phyloP scores from a whole-genome alignment of 2,888 invertebrate genomes.

The Junonia oenone region DNA sequence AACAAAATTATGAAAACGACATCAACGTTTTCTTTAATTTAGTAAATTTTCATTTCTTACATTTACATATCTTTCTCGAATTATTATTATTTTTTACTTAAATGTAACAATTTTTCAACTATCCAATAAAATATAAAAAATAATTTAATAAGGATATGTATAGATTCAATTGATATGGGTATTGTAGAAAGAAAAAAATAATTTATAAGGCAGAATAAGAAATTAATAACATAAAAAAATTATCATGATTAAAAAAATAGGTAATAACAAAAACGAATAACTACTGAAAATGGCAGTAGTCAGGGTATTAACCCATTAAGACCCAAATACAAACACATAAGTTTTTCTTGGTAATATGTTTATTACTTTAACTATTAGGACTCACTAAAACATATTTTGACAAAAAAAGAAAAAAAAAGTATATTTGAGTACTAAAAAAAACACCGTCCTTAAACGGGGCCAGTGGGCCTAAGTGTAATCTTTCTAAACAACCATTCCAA shows the following conservation, averaged over 20 bases:
- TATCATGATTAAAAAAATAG: not conserved
- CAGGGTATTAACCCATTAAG: conserved; percentile 16
- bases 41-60: not conserved
- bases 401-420: too few relatives aligned
- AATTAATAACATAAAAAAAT: too few relatives aligned
- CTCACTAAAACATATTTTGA: too few relatives aligned
- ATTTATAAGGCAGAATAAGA: too few relatives aligned
- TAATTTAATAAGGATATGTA: not conserved
- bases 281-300: conserved; percentile 38
- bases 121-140: not conserved
- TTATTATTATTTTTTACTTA: not conserved
- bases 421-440: too few relatives aligned
- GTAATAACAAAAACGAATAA: conserved; percentile 4
- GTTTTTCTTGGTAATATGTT: too few relatives aligned
- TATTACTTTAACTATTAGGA: too few relatives aligned
- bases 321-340: too few relatives aligned
- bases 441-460: too few relatives aligned
- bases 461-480: too few relatives aligned
- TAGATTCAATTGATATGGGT: not conserved
- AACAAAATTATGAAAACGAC: conserved; percentile 1
- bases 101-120: not conserved
- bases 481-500: too few relatives aligned
- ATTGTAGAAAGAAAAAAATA: not conserved
- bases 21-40: not conserved
- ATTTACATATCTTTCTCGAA: not conserved